A percentile compares a stretch with the other conserved stretches of the same genome.
Evolutionary conservation across 2,113 vertebrate genomes (phyloP).

Genomic region (Sitta europaea): DNA sequence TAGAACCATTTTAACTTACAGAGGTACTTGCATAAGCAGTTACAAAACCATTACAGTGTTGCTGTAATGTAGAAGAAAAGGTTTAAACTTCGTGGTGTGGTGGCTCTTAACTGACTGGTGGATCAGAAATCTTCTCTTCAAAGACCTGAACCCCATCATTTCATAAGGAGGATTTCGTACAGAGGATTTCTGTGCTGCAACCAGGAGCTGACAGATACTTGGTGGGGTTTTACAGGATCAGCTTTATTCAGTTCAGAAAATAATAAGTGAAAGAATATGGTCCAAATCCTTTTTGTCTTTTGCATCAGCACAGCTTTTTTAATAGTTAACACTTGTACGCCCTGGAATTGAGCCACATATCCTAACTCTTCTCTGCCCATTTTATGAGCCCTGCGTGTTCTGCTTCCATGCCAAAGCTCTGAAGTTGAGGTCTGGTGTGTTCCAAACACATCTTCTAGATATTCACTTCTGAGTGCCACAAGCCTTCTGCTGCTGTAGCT

Average conservation of each 20-base stretch:
- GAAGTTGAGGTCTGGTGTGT: background rate
- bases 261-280: background rate
- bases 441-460: background rate
- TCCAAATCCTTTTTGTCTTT: background rate
- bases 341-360: background rate
- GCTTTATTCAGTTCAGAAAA: background rate
- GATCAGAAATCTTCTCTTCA: background rate
- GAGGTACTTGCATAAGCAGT: background rate
- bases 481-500: background rate
- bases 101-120: background rate
- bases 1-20: background rate
- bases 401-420: background rate
- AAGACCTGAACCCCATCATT: background rate
- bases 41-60: background rate
- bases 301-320: background rate
- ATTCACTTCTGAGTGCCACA: background rate
- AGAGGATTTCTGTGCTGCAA: background rate
- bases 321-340: slow-evolving; percentile 19
- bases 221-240: background rate
- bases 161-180: background rate
- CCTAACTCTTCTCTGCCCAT: background rate
- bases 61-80: background rate
- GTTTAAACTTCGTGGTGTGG: background rate
- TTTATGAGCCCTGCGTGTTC: background rate
- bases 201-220: background rate